Evolutionary conservation across 1,140 invertebrate species (phyloP).

Genomic region (Halictus rubicundus): DNA sequence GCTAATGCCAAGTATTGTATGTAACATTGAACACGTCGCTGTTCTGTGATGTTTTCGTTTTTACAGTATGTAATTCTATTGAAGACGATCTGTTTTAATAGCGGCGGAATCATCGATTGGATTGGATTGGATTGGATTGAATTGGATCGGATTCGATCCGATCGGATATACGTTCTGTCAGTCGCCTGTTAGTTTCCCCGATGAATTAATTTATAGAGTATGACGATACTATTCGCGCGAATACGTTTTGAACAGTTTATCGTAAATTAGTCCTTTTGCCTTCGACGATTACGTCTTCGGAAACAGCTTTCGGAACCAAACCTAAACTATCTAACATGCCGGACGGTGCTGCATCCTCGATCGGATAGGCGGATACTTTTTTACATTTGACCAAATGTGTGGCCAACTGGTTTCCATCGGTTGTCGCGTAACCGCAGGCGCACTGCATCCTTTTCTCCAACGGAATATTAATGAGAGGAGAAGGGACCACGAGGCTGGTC

Average conservation of each 20-base stretch:
- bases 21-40: not conserved
- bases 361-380: slow-evolving; percentile 69
- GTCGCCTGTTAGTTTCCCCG: too few relatives aligned
- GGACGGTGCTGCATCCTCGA: slow-evolving; percentile 70
- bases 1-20: not conserved
- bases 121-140: not conserved
- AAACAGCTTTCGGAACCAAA: slow-evolving; percentile 72
- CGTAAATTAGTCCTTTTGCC: slow-evolving; percentile 33
- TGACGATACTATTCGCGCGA: too few relatives aligned
- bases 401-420: slow-evolving; percentile 82
- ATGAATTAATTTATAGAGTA: too few relatives aligned
- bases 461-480: slow-evolving; percentile 77
- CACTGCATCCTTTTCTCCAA: slow-evolving; percentile 85
- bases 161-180: too few relatives aligned
- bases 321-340: slow-evolving; percentile 79
- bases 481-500: slow-evolving; percentile 81
- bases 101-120: too few relatives aligned
- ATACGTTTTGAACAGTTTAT: not conserved
- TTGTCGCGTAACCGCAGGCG: slow-evolving; percentile 86
- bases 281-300: slow-evolving; percentile 48
- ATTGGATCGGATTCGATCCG: too few relatives aligned
- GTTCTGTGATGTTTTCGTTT: not conserved
- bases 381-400: slow-evolving; percentile 77
- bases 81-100: too few relatives aligned
- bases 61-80: not conserved